These are phyloP conservation scores for Mormoops blainvillei DNA, from an alignment of 2,113 vertebrate species.

Conservation along the genomic window DNA sequence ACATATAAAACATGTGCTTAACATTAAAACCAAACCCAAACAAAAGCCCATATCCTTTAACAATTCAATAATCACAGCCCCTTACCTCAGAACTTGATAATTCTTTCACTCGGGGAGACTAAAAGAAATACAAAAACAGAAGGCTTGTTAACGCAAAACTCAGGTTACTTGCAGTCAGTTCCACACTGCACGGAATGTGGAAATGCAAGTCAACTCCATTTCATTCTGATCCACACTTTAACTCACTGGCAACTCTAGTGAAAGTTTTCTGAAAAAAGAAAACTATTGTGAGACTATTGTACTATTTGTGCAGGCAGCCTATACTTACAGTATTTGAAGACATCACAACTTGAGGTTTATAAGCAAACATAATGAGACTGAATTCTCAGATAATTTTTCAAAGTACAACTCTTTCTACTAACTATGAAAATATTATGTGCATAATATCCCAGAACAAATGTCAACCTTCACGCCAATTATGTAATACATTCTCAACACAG, in stretches of 20 bases:
- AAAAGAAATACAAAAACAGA: slow-evolving; percentile 75
- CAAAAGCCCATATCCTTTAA: background rate
- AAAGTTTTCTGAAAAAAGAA: background rate
- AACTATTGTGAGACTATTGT: background rate
- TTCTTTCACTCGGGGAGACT: slow-evolving; percentile 98
- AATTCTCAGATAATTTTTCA: background rate
- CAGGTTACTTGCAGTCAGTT: background rate
- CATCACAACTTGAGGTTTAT: background rate
- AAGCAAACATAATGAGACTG: background rate
- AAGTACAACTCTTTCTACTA: background rate
- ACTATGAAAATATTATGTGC: background rate
- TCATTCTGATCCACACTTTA: background rate
- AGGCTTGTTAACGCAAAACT: slow-evolving; percentile 16
- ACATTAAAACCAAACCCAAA: background rate
- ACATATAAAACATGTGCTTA: background rate
- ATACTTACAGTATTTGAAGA: background rate
- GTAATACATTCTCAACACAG: background rate
- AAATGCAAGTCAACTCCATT: background rate
- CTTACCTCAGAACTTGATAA: slow-evolving; percentile 91
- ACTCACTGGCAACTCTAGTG: background rate
- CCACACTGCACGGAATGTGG: background rate
- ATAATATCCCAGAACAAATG: background rate
- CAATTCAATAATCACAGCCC: background rate
- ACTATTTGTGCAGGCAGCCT: background rate
- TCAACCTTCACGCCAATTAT: background rate